Conservation (phyloP, 1,140 invertebrate genomes). For the Drosophila pachea region DNA sequence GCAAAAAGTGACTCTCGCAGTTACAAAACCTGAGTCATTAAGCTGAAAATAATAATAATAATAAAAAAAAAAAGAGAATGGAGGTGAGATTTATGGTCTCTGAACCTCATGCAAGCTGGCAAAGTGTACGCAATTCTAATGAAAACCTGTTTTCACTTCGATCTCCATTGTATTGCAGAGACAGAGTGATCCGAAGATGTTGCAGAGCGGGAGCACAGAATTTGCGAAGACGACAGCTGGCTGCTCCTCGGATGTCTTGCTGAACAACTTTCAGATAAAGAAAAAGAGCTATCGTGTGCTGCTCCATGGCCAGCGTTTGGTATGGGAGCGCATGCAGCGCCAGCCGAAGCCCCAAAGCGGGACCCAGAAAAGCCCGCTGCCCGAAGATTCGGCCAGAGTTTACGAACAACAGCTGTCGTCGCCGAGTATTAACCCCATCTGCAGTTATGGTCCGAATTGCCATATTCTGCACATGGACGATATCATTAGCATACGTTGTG, state of each 20-base stretch:
- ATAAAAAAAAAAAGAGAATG: slow-evolving; percentile 24
- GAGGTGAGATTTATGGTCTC: slow-evolving; percentile 21
- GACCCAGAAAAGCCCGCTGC: slow-evolving; percentile 51
- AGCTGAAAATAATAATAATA: too few relatives aligned
- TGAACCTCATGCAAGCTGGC: background rate
- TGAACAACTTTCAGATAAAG: slow-evolving; percentile 83
- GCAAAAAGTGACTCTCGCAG: background rate
- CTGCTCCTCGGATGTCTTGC: slow-evolving; percentile 77
- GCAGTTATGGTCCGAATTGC: slow-evolving; percentile 55
- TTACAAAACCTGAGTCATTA: slow-evolving; percentile 4
- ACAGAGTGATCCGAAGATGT: slow-evolving; percentile 52
- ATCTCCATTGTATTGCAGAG: slow-evolving; percentile 34
- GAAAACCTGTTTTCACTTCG: slow-evolving; percentile 55
- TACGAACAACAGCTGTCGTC: slow-evolving; percentile 63
- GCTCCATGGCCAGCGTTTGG: slow-evolving; percentile 82
- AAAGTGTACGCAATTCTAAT: slow-evolving; percentile 47
- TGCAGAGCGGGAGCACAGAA: slow-evolving; percentile 44
- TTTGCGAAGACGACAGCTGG: slow-evolving; percentile 42
- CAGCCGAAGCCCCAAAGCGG: slow-evolving; percentile 68
- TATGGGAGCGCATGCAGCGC: slow-evolving; percentile 81
- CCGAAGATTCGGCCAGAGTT: slow-evolving; percentile 6
- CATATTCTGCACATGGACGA: slow-evolving; percentile 67
- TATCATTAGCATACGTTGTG: slow-evolving; percentile 59
- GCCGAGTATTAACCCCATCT: background rate
- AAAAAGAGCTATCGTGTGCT: slow-evolving; percentile 84